Percentiles rank a stretch among this genome's conserved stretches.
phyloP scores from a whole-genome alignment of 2,797 vertebrate species.

The Oreonectes daqikongensis region DNA sequence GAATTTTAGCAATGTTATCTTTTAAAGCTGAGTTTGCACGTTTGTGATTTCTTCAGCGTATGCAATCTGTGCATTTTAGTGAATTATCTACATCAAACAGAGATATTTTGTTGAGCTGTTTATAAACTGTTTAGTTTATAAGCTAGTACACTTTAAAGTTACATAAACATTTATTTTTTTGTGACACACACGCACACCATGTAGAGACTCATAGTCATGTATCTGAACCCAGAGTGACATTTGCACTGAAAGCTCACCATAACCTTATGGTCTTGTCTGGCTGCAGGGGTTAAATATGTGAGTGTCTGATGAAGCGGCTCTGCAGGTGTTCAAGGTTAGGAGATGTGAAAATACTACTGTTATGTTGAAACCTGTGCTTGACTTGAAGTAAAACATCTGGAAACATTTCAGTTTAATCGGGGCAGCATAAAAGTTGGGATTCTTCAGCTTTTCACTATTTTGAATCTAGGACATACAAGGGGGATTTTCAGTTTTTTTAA shows the following conservation, averaged over 20 bases:
- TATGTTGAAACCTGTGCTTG: not conserved
- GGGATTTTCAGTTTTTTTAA: not conserved
- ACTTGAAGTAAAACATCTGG: constrained; percentile 50
- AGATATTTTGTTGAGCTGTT: not conserved
- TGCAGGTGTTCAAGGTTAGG: constrained; percentile 33
- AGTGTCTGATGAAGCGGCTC: constrained; percentile 12
- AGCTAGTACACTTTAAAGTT: too few relatives aligned
- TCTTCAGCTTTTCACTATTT: not conserved
- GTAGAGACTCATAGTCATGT: not conserved
- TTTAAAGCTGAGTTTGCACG: not conserved
- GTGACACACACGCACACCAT: too few relatives aligned
- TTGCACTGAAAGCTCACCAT: not conserved
- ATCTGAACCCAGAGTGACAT: not conserved
- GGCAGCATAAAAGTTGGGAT: not conserved
- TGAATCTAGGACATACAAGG: not conserved
- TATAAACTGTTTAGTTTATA: not conserved
- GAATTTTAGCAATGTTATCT: not conserved
- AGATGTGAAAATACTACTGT: constrained; percentile 27
- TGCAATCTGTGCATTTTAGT: not conserved
- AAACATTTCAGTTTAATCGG: constrained; percentile 35
- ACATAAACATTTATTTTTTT: too few relatives aligned
- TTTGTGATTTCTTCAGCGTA: not conserved
- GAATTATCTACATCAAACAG: not conserved
- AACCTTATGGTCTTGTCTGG: not conserved
- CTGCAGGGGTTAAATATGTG: constrained; percentile 18